These are phyloP conservation scores for Zoanthus solanderi DNA, from an alignment of 92 coral and sea anemone genomes.

Conservation along the genomic window DNA sequence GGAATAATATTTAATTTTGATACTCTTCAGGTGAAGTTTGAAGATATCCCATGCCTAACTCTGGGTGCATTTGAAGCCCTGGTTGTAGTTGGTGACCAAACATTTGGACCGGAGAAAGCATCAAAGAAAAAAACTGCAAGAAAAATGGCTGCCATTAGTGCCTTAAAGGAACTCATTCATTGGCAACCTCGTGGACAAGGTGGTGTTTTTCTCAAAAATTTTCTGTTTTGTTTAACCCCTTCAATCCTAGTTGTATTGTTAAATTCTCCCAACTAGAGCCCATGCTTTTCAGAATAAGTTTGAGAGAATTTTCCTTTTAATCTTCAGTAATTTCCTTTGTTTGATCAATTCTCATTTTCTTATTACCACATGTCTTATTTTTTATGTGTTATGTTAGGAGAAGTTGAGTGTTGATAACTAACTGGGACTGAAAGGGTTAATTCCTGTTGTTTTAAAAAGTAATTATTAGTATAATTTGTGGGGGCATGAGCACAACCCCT, in stretches of 20 bases:
- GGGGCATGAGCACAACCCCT: no score
- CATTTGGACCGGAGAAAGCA: conserved; percentile 84
- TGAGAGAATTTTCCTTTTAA: no score
- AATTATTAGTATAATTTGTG: no score
- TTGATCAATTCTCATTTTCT: no score
- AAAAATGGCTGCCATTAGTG: conserved; percentile 76
- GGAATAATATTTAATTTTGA: background rate
- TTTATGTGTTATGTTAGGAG: no score
- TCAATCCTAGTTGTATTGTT: no score
- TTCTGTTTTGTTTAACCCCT: background rate
- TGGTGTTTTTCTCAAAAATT: background rate
- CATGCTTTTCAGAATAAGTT: no score
- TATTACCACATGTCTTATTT: no score
- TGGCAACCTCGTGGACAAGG: conserved; percentile 69
- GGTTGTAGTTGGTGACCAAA: conserved; percentile 74
- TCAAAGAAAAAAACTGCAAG: conserved; percentile 75
- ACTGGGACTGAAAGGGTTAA: no score
- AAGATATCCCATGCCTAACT: conserved; percentile 72
- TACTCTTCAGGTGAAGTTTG: conserved; percentile 74
- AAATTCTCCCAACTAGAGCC: background rate
- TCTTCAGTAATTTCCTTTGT: no score
- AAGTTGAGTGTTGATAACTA: no score
- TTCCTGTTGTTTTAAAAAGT: no score
- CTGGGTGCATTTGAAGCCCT: conserved; percentile 75
- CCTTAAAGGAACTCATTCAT: conserved; percentile 75